Evolutionary conservation across 2,888 invertebrate genomes (phyloP).

Genomic region (Mimumesa dahlbomi): DNA sequence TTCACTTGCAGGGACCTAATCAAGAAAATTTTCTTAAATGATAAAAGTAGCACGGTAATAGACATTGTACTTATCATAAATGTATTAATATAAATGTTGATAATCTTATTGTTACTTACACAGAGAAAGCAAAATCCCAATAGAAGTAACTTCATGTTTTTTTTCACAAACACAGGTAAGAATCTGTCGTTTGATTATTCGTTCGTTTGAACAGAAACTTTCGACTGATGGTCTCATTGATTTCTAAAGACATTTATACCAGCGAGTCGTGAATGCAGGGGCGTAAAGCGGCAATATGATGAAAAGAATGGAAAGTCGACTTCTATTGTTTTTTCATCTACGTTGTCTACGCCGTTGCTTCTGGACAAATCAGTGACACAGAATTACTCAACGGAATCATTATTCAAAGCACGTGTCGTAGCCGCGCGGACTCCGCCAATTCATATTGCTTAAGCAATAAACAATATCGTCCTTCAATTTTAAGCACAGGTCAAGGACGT

Average conservation of each 20-base stretch:
- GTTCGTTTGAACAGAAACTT: slow-evolving; percentile 24
- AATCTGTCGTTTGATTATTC: neutral
- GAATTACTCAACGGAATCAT: slow-evolving; percentile 68
- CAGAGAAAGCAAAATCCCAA: slow-evolving; percentile 60
- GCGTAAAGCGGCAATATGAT: slow-evolving; percentile 41
- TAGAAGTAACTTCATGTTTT: slow-evolving; percentile 55
- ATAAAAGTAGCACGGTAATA: too few relatives aligned
- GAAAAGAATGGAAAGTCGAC: slow-evolving; percentile 17
- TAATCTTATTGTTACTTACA: too few relatives aligned
- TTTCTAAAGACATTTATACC: slow-evolving; percentile 73
- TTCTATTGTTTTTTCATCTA: slow-evolving; percentile 52
- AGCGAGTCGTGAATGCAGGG: slow-evolving; percentile 51
- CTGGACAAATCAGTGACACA: slow-evolving; percentile 65
- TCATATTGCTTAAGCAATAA: slow-evolving; percentile 43
- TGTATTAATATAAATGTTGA: too few relatives aligned
- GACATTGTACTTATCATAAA: too few relatives aligned
- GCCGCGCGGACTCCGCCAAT: slow-evolving; percentile 39
- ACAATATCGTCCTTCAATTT: slow-evolving; percentile 52
- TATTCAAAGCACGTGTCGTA: slow-evolving; percentile 64
- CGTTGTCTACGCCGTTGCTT: slow-evolving; percentile 62
- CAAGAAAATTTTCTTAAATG: too few relatives aligned
- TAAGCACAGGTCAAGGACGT: slow-evolving; percentile 47
- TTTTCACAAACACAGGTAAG: neutral
- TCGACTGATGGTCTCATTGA: slow-evolving; percentile 66
- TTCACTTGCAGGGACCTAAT: too few relatives aligned